Evolutionary conservation across 1,140 invertebrate genomes (phyloP), one percentile per base, ranked within the genome.

Genomic region (Himalopsyche phryganea): DNA sequence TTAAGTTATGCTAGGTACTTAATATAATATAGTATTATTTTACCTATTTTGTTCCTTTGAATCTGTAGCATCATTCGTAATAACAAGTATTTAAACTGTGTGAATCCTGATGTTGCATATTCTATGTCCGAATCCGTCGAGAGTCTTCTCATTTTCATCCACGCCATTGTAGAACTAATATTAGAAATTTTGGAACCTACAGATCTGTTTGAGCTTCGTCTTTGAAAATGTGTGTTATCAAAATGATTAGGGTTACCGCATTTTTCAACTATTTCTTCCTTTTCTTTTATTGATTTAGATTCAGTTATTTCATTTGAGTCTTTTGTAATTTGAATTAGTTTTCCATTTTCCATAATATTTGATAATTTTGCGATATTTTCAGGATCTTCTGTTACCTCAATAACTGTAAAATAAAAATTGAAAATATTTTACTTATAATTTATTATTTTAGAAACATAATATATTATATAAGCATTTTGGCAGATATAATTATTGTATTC

Each of bases 371-470:
- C 64, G 32, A 76, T 74, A 62, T 73, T 69, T 55, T 76, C 71
- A 58, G 52, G 65, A 64, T 53, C 76, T 67, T 74, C 81, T 65
- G 69, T 81, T 66, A 71, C 64, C 76, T 71, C 80, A 10, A 82
- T 74, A 5, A 80, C 79, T 73, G 72, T 60, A 66, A 83, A 28
- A 20, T 51, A 59, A 57, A 56, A 19, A 56, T 50, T n/a, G n/a
- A 40, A 40, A n/a, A 28, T 28, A n/a, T n/a, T n/a, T n/a, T n/a
- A n/a, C n/a, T n/a, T n/a, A n/a, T n/a, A n/a, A n/a, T n/a, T n/a
- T n/a, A n/a, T n/a, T n/a, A n/a, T n/a, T n/a, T n/a, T n/a, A n/a
- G n/a, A n/a, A n/a, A n/a, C n/a, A n/a, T n/a, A n/a, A n/a, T n/a
- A n/a, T n/a, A n/a, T n/a, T n/a, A n/a, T n/a, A n/a, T n/a, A n/a